Percentiles rank a stretch among this genome's conserved stretches.
These are phyloP conservation scores for Drosophila demipolita DNA, from an alignment of 2,888 invertebrate genomes.

Conservation along the genomic window DNA sequence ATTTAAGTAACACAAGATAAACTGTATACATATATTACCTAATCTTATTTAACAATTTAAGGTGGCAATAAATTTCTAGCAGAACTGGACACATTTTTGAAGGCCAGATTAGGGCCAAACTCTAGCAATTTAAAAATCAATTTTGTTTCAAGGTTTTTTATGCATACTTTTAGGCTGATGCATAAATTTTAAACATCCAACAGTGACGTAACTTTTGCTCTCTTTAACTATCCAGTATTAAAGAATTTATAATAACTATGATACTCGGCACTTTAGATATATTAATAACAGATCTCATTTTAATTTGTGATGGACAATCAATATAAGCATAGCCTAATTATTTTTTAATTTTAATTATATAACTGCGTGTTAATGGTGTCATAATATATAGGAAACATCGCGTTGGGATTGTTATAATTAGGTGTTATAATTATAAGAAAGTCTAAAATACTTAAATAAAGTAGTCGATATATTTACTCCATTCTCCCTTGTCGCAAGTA, in stretches of 20 bases:
- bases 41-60: not conserved
- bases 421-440: not conserved
- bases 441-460: not conserved
- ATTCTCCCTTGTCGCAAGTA: not conserved
- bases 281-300: not conserved
- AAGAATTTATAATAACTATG: not conserved
- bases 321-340: not conserved
- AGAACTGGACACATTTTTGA: not conserved
- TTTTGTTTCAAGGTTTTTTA: not conserved
- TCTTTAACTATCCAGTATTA: not conserved
- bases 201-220: not conserved
- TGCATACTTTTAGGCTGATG: constrained; percentile 42
- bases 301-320: not conserved
- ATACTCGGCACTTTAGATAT: not conserved
- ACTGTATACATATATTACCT: not conserved
- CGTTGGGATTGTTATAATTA: not conserved
- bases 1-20: not conserved
- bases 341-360: not conserved
- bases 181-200: not conserved
- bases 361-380: not conserved
- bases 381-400: not conserved
- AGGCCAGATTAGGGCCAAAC: not conserved
- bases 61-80: not conserved
- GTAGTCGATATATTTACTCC: constrained; percentile 1
- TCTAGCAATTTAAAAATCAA: not conserved